Evolutionary conservation across 2,797 vertebrate species (phyloP), one percentile per base, ranked within the genome.

Genomic region (Pempheris klunzingeri): DNA sequence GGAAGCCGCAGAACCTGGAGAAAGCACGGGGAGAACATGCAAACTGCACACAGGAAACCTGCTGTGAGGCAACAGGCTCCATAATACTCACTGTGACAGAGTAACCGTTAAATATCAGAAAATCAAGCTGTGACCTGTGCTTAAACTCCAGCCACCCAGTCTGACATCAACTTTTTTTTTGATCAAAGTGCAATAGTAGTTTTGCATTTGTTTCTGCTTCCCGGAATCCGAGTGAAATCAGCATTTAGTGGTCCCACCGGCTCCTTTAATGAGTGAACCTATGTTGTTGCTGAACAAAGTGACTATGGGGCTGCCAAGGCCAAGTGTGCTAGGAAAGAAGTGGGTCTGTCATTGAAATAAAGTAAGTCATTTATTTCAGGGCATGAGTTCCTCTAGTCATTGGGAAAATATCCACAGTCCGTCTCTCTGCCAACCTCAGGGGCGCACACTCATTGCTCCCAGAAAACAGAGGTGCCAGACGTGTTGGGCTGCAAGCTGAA

Each of bases 301-400:
- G 62, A 76, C 74, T 38, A 7, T 74, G 68, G 46, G 44, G 34
- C 77, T 74, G 78, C 84, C 82, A 87, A 78, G 82, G 78, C 72
- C 73, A 88, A 88, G 75, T 76, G 82, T 87, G 61, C 71, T 72
- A 65, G 72, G 73, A 84, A 79, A 87, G 80, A 88, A 89, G 83
- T 87, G 65, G 80, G 83, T 84, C 87, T 93, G 90, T 92, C 90
- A 84, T 75, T 81, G 67, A 88, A 93, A 92, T 93, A 87, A 94
- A 92, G 77, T 52, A 82, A 91, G 80, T 77, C 76, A 82, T 94
- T 93, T 83, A 90, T 93, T 92, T 91, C 67, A 70, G 72, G 86
- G 89, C 78, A 85, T 36, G 55, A 82, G 82, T 83, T 82, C 77
- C 73, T 84, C 68, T 68, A 83, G 91, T 92, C 90, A 93, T 36